phyloP scores from a whole-genome alignment of 1,140 invertebrate genomes.

The Orchestia grillus region DNA sequence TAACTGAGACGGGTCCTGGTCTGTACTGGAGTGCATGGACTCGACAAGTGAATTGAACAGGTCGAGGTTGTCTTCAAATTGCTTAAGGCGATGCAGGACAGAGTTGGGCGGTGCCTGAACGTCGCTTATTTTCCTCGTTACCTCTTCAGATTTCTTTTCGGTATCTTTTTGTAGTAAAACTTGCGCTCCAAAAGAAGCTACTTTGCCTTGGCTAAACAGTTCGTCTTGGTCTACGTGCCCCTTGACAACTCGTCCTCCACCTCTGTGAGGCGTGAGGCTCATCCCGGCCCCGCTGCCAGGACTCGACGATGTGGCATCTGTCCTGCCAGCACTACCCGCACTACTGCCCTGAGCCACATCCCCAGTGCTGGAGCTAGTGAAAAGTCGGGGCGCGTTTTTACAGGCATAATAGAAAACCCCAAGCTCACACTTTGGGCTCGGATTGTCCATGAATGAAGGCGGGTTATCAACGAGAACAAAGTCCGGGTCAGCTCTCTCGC shows the following conservation, averaged over 20 bases:
- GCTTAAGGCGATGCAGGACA: conserved; percentile 18
- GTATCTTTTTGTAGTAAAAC: background rate
- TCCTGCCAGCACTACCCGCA: conserved; percentile 25
- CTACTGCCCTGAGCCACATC: conserved; percentile 47
- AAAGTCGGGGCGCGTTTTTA: conserved; percentile 43
- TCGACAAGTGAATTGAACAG: conserved; percentile 32
- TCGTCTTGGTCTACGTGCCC: conserved; percentile 3
- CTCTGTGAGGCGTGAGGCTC: background rate
- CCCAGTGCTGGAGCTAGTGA: conserved; percentile 1
- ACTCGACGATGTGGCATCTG: background rate
- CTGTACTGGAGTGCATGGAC: background rate
- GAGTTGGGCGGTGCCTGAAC: background rate
- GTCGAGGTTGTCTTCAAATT: conserved; percentile 33
- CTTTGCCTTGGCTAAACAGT: conserved; percentile 35
- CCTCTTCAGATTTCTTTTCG: background rate
- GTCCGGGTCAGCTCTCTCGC: background rate
- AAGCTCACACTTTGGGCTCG: conserved; percentile 22
- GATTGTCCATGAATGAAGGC: conserved; percentile 28
- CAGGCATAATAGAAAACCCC: background rate
- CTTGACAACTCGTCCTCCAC: background rate
- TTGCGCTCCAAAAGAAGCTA: conserved; percentile 10
- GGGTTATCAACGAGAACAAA: conserved; percentile 39
- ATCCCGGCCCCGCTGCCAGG: background rate
- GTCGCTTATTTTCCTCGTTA: background rate
- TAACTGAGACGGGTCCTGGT: background rate